Percentiles rank a stretch among this genome's conserved stretches.
Evolutionary conservation across 2,797 vertebrate species (phyloP).

Genomic region (Urophycis tenuis): DNA sequence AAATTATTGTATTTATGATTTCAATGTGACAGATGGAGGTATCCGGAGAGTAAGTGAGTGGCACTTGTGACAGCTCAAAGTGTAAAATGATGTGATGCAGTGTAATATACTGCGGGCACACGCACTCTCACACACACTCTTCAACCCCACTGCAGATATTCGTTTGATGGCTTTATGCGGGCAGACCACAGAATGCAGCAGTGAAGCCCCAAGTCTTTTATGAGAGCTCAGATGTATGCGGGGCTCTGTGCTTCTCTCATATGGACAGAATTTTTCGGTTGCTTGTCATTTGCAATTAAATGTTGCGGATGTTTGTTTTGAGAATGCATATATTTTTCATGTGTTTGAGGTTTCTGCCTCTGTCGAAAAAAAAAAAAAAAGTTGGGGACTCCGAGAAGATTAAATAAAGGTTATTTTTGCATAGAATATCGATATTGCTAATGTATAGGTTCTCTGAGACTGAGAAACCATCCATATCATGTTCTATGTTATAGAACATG

Average conservation of each 20-base stretch:
- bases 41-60: constrained; percentile 68
- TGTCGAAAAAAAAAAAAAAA: background rate
- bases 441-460: background rate
- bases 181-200: constrained; percentile 1
- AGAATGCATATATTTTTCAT: background rate
- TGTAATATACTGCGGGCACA: constrained; percentile 45
- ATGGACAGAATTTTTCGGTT: background rate
- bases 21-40: constrained; percentile 67
- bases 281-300: background rate
- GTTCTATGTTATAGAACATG: background rate
- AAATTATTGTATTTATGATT: constrained; percentile 74
- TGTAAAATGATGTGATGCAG: constrained; percentile 69
- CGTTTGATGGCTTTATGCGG: constrained; percentile 15
- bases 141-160: constrained; percentile 41
- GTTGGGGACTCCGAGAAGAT: background rate
- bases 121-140: constrained; percentile 26
- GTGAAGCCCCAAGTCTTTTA: background rate
- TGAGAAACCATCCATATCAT: background rate
- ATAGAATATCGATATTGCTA: background rate
- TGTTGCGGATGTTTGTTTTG: background rate
- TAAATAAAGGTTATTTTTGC: background rate
- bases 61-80: constrained; percentile 73
- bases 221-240: background rate
- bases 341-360: background rate
- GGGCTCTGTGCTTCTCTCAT: background rate